A percentile compares a stretch with the other conserved stretches of the same genome.
Evolutionary conservation across 2,888 invertebrate genomes (phyloP).

Genomic region (Hirtodrosophila cameraria): DNA sequence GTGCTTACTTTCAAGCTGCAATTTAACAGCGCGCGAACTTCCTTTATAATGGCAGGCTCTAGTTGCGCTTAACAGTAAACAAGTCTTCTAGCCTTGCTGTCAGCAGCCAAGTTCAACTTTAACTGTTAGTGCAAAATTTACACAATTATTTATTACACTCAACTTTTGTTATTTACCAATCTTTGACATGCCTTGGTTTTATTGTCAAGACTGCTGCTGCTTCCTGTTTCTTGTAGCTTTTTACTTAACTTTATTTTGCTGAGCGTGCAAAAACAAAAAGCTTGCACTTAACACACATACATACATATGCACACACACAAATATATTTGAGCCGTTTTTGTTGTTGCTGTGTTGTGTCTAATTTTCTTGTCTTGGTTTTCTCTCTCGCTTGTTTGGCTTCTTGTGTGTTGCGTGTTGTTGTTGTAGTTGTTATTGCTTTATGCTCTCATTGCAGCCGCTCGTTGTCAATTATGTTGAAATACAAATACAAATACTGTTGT

Average conservation of each 20-base stretch:
- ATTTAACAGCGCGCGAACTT: too few relatives aligned
- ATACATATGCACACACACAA: neutral
- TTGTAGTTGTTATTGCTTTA: conserved; percentile 24
- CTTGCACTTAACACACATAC: conserved; percentile 19
- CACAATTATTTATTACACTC: too few relatives aligned
- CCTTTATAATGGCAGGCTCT: too few relatives aligned
- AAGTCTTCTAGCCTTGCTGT: too few relatives aligned
- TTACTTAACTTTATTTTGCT: too few relatives aligned
- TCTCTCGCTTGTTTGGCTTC: conserved; percentile 51
- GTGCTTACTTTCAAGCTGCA: too few relatives aligned
- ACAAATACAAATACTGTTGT: conserved; percentile 48
- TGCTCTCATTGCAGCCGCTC: conserved; percentile 50
- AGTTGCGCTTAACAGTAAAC: too few relatives aligned
- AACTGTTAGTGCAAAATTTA: too few relatives aligned
- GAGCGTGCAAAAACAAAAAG: conserved; percentile 9
- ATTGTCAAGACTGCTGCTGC: neutral
- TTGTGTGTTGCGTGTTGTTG: conserved; percentile 16
- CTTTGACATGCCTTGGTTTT: too few relatives aligned
- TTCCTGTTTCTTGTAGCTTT: neutral
- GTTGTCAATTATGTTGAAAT: conserved; percentile 59
- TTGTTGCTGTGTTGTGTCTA: conserved; percentile 32
- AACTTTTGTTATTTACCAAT: too few relatives aligned
- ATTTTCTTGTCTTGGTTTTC: conserved; percentile 26
- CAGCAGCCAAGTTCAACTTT: too few relatives aligned
- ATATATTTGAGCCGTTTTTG: conserved; percentile 9